Conservation (phyloP, 2,888 invertebrate species). For the Cryptophagus acutangulus region DNA sequence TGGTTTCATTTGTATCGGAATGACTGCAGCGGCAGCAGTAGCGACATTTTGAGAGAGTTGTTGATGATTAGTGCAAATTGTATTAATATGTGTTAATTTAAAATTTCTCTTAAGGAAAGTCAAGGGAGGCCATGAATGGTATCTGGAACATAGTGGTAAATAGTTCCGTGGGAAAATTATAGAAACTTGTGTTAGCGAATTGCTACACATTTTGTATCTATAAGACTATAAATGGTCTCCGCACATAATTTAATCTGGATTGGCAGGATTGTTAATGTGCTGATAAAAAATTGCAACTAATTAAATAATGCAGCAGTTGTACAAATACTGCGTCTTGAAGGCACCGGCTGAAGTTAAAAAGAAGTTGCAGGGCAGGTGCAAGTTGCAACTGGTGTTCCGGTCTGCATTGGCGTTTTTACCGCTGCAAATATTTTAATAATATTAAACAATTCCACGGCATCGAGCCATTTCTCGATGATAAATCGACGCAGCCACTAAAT, state of each 20-base stretch:
- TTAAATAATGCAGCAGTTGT: constrained; percentile 45
- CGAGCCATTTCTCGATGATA: constrained; percentile 43
- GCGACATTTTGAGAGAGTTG: constrained; percentile 1
- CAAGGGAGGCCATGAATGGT: constrained; percentile 24
- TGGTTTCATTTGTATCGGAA: not conserved
- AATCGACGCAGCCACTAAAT: constrained; percentile 35
- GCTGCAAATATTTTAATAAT: constrained; percentile 46
- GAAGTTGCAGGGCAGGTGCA: constrained; percentile 38
- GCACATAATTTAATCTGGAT: constrained; percentile 42
- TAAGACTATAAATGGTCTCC: constrained; percentile 39
- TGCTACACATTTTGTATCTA: constrained; percentile 35
- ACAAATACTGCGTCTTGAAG: constrained; percentile 42
- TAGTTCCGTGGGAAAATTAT: constrained; percentile 39
- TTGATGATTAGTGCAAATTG: not conserved
- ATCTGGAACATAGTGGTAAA: constrained; percentile 25
- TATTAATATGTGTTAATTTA: constrained; percentile 12
- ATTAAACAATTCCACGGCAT: constrained; percentile 44
- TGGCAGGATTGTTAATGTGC: constrained; percentile 43
- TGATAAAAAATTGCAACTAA: constrained; percentile 42
- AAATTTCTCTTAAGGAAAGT: constrained; percentile 22
- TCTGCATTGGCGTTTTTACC: constrained; percentile 31
- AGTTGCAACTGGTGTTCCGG: constrained; percentile 42
- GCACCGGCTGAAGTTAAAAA: constrained; percentile 37
- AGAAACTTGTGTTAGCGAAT: constrained; percentile 31
- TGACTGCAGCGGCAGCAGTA: not conserved